Conservation (phyloP, 2,888 invertebrate genomes). For the Eilema griseolum region DNA sequence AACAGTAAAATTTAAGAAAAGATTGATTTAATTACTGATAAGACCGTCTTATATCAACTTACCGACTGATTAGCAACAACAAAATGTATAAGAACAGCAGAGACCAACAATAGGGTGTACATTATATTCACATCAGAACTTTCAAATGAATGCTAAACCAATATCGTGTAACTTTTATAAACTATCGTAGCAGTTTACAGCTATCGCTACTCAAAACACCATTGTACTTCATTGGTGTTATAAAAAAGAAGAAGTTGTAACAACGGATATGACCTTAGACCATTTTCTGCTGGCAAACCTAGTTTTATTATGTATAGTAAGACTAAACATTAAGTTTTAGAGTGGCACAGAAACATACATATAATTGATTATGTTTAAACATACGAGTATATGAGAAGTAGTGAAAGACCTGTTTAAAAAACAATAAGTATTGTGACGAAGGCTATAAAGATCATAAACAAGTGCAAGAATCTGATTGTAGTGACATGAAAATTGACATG, state of each 20-base stretch:
- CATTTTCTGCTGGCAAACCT: slow-evolving; percentile 23
- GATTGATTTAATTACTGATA: background rate
- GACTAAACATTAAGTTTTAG: slow-evolving; percentile 27
- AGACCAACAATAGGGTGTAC: slow-evolving; percentile 36
- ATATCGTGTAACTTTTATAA: slow-evolving; percentile 60
- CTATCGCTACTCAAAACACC: slow-evolving; percentile 57
- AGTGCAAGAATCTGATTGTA: background rate
- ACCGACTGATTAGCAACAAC: slow-evolving; percentile 30
- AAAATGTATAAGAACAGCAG: slow-evolving; percentile 34
- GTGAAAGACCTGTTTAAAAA: background rate
- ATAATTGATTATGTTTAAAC: background rate
- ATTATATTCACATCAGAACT: slow-evolving; percentile 41
- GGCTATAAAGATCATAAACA: background rate
- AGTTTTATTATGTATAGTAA: slow-evolving; percentile 36
- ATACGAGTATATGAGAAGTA: background rate
- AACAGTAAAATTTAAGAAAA: background rate
- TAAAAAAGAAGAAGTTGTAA: slow-evolving; percentile 35
- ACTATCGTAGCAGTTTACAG: slow-evolving; percentile 40
- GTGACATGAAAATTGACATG: too few species aligned
- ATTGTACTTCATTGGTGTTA: slow-evolving; percentile 56
- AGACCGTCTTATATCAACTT: slow-evolving; percentile 21
- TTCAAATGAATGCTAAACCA: slow-evolving; percentile 28
- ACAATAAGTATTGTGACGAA: background rate
- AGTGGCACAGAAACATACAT: slow-evolving; percentile 27
- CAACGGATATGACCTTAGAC: slow-evolving; percentile 31